These are phyloP conservation scores for Athalia cordata DNA, from an alignment of 2,888 invertebrate genomes.

Conservation along the genomic window DNA sequence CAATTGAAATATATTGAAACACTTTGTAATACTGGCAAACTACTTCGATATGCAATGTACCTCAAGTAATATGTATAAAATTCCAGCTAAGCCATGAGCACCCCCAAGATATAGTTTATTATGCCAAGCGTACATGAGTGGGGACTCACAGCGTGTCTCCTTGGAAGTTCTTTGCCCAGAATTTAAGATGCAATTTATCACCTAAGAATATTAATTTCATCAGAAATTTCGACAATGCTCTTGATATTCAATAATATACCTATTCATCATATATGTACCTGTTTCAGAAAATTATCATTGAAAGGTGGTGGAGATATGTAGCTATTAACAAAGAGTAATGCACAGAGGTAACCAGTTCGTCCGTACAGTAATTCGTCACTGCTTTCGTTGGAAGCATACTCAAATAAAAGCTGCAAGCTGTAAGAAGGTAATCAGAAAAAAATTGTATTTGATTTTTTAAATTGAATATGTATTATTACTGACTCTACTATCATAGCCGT, in stretches of 20 bases:
- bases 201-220: conserved; percentile 72
- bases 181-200: conserved; percentile 78
- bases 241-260: background rate
- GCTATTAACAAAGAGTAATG: conserved; percentile 84
- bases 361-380: conserved; percentile 91
- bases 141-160: conserved; percentile 76
- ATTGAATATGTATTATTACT: conserved; percentile 37
- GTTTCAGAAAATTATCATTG: conserved; percentile 73
- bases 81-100: conserved; percentile 92
- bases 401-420: conserved; percentile 78
- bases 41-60: conserved; percentile 70
- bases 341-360: conserved; percentile 87
- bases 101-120: conserved; percentile 90
- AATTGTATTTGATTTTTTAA: conserved; percentile 20
- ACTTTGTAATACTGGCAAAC: background rate
- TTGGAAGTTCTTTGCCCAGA: conserved; percentile 80
- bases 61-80: conserved; percentile 88
- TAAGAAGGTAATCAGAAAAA: background rate
- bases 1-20: background rate
- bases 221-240: conserved; percentile 24
- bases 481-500: conserved; percentile 76
- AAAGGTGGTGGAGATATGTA: conserved; percentile 79
- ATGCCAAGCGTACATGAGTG: conserved; percentile 92
- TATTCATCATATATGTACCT: conserved; percentile 58
- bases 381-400: conserved; percentile 75